Evolutionary conservation across 2,888 invertebrate genomes (phyloP).

Genomic region (Drosophila gaucha): DNA sequence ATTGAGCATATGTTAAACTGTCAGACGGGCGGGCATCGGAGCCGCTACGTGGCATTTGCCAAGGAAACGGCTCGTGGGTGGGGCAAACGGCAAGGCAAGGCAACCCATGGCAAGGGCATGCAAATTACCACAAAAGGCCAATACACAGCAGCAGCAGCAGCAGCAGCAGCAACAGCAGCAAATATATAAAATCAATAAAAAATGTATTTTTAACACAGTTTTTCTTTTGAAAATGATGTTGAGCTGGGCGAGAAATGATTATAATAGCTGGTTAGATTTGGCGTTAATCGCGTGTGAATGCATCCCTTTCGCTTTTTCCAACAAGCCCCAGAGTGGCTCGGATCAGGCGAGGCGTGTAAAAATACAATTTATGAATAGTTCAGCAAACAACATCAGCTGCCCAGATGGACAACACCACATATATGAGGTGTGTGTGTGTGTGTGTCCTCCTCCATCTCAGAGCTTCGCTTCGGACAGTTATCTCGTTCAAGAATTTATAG

Average conservation of each 20-base stretch:
- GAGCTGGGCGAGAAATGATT: conserved; percentile 9
- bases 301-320: conserved; percentile 47
- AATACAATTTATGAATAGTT: conserved; percentile 48
- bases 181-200: conserved; percentile 58
- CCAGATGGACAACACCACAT: conserved; percentile 34
- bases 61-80: conserved; percentile 29
- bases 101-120: conserved; percentile 56
- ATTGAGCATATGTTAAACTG: conserved; percentile 62
- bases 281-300: conserved; percentile 68
- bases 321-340: neutral
- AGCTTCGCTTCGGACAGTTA: conserved; percentile 19
- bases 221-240: conserved; percentile 39
- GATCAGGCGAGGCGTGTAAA: conserved; percentile 28
- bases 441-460: conserved; percentile 10
- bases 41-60: conserved; percentile 54
- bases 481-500: conserved; percentile 23
- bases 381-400: conserved; percentile 28
- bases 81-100: conserved; percentile 27
- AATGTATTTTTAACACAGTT: conserved; percentile 61
- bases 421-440: neutral
- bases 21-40: conserved; percentile 20
- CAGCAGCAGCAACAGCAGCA: conserved; percentile 19
- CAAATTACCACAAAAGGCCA: conserved; percentile 69
- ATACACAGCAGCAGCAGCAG: conserved; percentile 20
- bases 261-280: conserved; percentile 29